A percentile compares a stretch with the other conserved stretches of the same genome.
These are phyloP conservation scores for Drosophila setifemur DNA, from an alignment of 1,140 invertebrate genomes.

Conservation along the genomic window DNA sequence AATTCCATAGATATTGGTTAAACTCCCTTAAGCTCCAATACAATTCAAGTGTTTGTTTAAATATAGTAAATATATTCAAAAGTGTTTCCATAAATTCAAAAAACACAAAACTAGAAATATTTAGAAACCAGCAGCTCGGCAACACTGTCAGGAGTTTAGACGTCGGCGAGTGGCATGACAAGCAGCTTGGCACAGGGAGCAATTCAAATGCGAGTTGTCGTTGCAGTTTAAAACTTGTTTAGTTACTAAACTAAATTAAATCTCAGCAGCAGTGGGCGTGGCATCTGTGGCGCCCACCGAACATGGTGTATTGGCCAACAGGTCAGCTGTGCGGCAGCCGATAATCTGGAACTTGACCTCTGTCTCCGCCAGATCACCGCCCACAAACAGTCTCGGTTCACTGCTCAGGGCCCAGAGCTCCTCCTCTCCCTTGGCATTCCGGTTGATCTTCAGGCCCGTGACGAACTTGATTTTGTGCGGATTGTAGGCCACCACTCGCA, in stretches of 20 bases:
- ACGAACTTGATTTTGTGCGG: constrained; percentile 85
- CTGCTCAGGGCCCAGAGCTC: constrained; percentile 83
- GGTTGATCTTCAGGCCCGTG: constrained; percentile 87
- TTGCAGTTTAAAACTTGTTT: constrained; percentile 1
- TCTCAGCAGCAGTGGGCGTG: not conserved
- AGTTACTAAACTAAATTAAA: not conserved
- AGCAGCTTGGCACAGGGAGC: not conserved
- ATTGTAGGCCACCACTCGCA: constrained; percentile 81
- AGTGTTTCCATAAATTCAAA: not conserved
- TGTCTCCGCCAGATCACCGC: constrained; percentile 83
- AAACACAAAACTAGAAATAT: too few species aligned
- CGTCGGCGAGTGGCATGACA: not conserved
- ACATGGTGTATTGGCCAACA: constrained; percentile 67
- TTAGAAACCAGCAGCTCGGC: not conserved
- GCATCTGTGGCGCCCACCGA: constrained; percentile 39
- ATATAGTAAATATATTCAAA: too few species aligned
- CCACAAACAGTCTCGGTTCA: constrained; percentile 85
- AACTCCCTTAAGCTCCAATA: too few species aligned
- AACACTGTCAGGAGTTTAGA: not conserved
- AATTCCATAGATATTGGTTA: too few species aligned
- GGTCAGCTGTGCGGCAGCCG: constrained; percentile 68
- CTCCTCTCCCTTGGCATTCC: constrained; percentile 83
- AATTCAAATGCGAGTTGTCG: not conserved
- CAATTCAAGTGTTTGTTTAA: too few species aligned
- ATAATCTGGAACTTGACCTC: constrained; percentile 88